Base-by-base conservation (phyloP, 2,113 vertebrate species). In the Psammodynastes pulverulentus region DNA sequence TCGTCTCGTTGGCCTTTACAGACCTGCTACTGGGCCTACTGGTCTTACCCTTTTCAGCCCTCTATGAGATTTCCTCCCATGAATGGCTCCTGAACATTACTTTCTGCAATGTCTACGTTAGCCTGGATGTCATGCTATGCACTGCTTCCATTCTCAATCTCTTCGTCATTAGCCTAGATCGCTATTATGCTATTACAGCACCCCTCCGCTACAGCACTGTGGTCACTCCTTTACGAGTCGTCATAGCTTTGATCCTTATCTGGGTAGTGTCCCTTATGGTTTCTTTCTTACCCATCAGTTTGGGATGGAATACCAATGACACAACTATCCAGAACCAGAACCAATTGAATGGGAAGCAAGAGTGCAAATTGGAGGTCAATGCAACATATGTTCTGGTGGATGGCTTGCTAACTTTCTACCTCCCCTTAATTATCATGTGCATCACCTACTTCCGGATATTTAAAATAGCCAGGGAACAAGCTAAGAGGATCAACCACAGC, bases 131-230 rank as follows among this genome's bases (percentile, higher is more conserved):
- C 94, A 99, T 99, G 99, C 97, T 99, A 53, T 99, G 98, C 96
- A 99, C 99, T 0, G 99, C 99, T 89, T 99, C 99, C 95, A 99
- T 99, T 94, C 98, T 99, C 93, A 99, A 99, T 92, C 98, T 99
- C 53, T 97, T 99, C 93, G 97, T 98, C 97, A 99, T 99, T 96
- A 99, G 99, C 90, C 97, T 99, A 2, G 99, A 99, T 95, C 98
- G 99, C 67, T 99, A 99, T 97, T 97, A 98, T 0, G 99, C 98
- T 0, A 97, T 99, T 93, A 99, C 98, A 0, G 97, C 97, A 84
- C 99, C 99, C 0, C 97, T 99, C 17, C 98, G 98, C 58, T 99
- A 99, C 91, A 62, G 96, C 4, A 97, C 98, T 56, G 91, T 99
- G 79, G 97, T 99, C 92, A 97, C 98, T 19, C 97, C 97, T 0